Base-by-base conservation (phyloP, 2,888 invertebrate species). In the Synanthedon vespiformis region DNA sequence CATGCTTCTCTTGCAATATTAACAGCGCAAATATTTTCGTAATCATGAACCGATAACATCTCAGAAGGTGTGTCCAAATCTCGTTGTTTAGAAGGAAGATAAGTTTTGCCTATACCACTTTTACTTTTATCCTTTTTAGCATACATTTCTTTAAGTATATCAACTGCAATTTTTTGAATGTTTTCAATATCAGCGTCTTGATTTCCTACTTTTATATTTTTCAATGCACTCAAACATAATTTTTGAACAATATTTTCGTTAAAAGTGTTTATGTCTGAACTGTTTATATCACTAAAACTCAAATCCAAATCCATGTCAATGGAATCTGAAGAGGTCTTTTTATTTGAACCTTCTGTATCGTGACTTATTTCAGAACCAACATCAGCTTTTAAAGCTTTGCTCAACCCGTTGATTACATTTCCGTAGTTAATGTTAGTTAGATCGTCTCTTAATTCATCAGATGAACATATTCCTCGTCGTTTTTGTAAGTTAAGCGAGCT, bases 1-100 rank as follows among this genome's bases (percentile, higher is more conserved):
- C 90, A 90, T 13, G 90, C 89, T 67, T 90, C 91, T 56, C 91
- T 77, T 2, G 91, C 90, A 53, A 91, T 89, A 61, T 91, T 91
- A 4, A 91, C 86, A 2, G 91, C 90, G 65, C 90, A 90, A 58
- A 91, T 88, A 64, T 91, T 91, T 70, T 91, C 91, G 63, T 91
- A 91, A 64, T 91, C 91, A 62, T 91, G 91, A 50, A 90, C 89
- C 4, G 90, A 90, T 51, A 90, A 74, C 16, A 89, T 80, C 66
- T 90, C 90, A 47, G 90, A 86, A n/a, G 88, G 88, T 40, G 88
- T 88, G 55, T 88, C 88, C 50, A 82, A 64, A 63, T 88, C 88
- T n/a, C 88, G 77, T 56, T 78, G 74, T 62, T 81, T 80, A n/a
- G 78, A 70, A 13, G 76, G 66, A 40, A 83, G 66, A 41, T 80